Evolutionary conservation across 2,888 invertebrate species (phyloP).

Genomic region (Orthosia gothica): DNA sequence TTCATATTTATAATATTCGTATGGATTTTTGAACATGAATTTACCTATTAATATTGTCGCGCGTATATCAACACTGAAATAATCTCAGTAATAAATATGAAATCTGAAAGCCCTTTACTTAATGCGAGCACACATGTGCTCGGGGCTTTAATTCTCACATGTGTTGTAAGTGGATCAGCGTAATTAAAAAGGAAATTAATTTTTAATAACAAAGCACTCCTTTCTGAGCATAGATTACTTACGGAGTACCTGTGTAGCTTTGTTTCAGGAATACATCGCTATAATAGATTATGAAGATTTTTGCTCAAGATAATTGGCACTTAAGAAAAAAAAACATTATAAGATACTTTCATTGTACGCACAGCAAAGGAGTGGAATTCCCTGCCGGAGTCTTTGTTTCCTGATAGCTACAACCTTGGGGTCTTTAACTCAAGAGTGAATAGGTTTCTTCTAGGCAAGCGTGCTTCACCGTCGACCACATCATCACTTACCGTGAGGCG

Average conservation of each 20-base stretch:
- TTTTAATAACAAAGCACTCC: constrained; percentile 5
- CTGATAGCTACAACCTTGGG: no score
- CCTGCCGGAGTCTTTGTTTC: no score
- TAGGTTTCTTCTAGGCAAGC: no score
- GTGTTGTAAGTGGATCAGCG: constrained; percentile 26
- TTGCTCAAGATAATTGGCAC: no score
- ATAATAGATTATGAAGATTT: not conserved
- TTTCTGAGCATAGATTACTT: not conserved
- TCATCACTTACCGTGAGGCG: no score
- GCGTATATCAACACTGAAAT: constrained; percentile 31
- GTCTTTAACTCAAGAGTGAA: no score
- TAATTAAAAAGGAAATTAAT: constrained; percentile 33
- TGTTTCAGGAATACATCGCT: not conserved
- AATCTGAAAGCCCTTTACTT: constrained; percentile 42
- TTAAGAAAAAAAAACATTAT: no score
- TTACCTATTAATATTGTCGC: constrained; percentile 13
- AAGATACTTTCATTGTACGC: no score
- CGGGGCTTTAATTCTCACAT: constrained; percentile 21
- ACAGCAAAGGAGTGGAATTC: no score
- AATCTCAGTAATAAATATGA: constrained; percentile 43
- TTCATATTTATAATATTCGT: no score
- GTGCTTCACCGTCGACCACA: no score
- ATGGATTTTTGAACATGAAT: constrained; percentile 8
- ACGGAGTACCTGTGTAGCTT: not conserved
- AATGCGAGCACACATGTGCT: constrained; percentile 1